Evolutionary conservation across 2,113 vertebrate genomes (phyloP).

Genomic region (Callaeas wilsoni): DNA sequence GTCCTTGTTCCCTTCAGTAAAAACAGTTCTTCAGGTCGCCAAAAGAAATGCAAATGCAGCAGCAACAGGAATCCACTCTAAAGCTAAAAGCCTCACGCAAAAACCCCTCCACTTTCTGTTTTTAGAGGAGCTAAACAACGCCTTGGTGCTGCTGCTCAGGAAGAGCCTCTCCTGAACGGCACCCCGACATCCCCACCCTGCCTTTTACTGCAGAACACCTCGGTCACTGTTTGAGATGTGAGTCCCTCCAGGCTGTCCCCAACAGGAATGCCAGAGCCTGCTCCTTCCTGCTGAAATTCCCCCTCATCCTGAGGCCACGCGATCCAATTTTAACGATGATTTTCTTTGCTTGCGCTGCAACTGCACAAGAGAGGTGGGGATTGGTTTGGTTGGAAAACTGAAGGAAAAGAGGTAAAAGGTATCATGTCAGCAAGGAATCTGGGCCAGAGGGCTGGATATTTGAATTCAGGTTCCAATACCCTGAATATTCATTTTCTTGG

Average conservation of each 20-base stretch:
- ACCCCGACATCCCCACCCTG: neutral
- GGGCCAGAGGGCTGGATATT: neutral
- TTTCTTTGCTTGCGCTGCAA: neutral
- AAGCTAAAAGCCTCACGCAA: neutral
- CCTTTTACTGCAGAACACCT: neutral
- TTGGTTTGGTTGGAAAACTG: neutral
- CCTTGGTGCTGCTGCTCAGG: neutral
- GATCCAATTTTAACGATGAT: neutral
- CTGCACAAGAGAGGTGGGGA: fast-evolving
- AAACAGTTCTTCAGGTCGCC: neutral
- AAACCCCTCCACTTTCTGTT: neutral
- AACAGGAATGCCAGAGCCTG: neutral
- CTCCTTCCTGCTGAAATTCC: neutral
- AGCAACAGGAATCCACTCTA: neutral
- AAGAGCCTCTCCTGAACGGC: neutral
- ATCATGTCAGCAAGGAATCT: neutral
- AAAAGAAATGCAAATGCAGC: neutral
- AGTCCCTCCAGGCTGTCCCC: neutral
- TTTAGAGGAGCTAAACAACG: neutral
- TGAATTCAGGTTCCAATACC: neutral
- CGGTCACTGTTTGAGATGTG: fast-evolving
- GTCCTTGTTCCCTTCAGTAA: neutral
- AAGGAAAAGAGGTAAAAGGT: neutral
- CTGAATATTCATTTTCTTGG: neutral
- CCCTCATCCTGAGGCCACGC: neutral